Evolutionary conservation across 2,113 vertebrate species (phyloP), one percentile per base, ranked within the genome.

Genomic region (Xenopus laevis): DNA sequence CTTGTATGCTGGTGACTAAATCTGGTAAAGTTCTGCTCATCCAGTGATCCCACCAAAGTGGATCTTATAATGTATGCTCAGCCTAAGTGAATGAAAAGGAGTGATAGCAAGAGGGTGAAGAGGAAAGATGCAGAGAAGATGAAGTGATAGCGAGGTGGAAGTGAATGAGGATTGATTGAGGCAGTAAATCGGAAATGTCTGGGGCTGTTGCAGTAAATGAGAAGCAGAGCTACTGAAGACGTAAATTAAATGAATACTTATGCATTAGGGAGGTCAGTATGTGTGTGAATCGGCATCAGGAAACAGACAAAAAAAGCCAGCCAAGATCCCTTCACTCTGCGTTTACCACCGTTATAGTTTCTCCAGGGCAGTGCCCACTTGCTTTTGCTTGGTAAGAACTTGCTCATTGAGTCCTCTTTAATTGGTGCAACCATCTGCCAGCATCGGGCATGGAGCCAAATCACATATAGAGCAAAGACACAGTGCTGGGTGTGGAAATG

Each of bases 401-500:
- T 72, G 46, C 59, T 59, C 46, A 30, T 13, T 64, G 23, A 18
- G 10, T 72, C 47, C 11, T 64, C 21, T 33, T 53, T 50, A 44
- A n/a, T 20, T 47, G 10, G 71, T 53, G 46, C 23, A 46, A n/a
- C 60, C 47, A 72, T 16, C 60, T 72, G 60, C 46, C 47, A 64
- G 46, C 7, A 50, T 20, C n/a, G 52, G 71, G 46, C 59, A 10
- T 8, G 8, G 23, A 40, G 71, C 60, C 71, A 72, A 72, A 40
- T 10, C 23, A 72, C 71, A 64, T 47, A 72, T 17, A 53, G n/a
- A 11, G 20, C 68, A 46, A 45, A 46, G 55, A n/a, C 68, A 17
- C 68, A 71, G 55, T 23, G 46, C 17, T 71, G 68, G 68, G 55
- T 7, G 68, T 71, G 68, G 21, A 27, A 27, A 27, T 2, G 23